Conservation (phyloP, 1,140 invertebrate genomes). For the Eurosta solidaginis region DNA sequence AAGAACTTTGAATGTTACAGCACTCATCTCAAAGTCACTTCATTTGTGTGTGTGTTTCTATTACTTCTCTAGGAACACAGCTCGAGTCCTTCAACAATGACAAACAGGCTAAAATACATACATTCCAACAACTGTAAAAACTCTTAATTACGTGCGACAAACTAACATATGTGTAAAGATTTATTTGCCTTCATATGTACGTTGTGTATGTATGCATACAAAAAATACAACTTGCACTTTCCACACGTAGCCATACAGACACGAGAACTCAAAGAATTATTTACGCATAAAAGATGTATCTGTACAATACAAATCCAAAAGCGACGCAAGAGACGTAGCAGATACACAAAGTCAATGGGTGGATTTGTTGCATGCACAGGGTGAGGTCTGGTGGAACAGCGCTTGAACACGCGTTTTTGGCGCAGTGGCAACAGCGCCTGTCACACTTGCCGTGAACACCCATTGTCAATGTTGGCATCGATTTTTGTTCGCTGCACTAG, state of each 20-base stretch:
- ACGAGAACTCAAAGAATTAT: neutral
- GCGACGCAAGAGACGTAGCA: neutral
- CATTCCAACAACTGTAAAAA: neutral
- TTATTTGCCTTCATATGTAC: neutral
- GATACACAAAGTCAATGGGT: neutral
- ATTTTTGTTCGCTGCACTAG: slow-evolving; percentile 25
- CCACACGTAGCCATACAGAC: slow-evolving; percentile 6
- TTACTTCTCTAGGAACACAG: neutral
- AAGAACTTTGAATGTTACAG: neutral
- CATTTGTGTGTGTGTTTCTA: neutral
- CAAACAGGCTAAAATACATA: neutral
- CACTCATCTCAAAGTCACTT: neutral
- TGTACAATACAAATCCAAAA: neutral
- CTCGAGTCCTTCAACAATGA: slow-evolving; percentile 3
- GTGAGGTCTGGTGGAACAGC: neutral
- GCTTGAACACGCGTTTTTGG: slow-evolving; percentile 15
- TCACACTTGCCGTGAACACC: slow-evolving; percentile 33
- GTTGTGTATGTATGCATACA: neutral
- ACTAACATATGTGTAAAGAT: neutral
- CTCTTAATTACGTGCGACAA: slow-evolving; percentile 24
- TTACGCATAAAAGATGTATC: neutral
- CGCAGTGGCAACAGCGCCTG: slow-evolving; percentile 13
- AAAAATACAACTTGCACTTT: slow-evolving; percentile 18
- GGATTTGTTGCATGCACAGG: neutral
- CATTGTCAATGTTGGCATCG: slow-evolving; percentile 37